Conservation (phyloP, 2,113 vertebrate species). For the Callocephalon fimbriatum region DNA sequence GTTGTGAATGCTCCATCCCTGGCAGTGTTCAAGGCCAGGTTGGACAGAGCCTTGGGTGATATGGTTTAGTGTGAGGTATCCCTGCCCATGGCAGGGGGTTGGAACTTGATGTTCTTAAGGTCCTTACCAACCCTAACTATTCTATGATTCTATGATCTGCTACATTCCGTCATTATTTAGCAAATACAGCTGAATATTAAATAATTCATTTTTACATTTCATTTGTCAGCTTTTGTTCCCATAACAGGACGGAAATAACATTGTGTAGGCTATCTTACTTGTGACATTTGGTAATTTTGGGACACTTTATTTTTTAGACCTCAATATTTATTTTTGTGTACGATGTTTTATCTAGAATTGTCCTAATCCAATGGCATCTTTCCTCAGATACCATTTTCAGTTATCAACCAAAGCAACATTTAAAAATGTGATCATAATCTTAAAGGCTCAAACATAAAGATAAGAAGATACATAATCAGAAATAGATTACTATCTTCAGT, state of each 20-base stretch:
- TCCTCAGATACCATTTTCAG: neutral
- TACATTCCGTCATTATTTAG: neutral
- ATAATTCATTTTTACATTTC: neutral
- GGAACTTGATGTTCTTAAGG: neutral
- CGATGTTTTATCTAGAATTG: neutral
- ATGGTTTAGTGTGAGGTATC: no score
- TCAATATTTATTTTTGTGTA: neutral
- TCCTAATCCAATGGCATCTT: neutral
- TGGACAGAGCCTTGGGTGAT: no score
- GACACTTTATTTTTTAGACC: neutral
- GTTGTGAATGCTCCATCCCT: no score
- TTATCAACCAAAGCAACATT: neutral
- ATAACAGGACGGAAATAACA: neutral
- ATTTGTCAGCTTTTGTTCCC: neutral
- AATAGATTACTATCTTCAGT: neutral
- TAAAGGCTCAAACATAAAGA: neutral
- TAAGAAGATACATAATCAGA: conserved; percentile 18
- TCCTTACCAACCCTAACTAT: neutral
- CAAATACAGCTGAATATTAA: neutral
- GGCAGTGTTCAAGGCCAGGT: no score
- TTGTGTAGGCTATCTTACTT: neutral
- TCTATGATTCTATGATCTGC: neutral
- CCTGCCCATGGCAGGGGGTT: neutral
- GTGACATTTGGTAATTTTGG: neutral
- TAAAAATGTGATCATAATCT: conserved; percentile 11